Conservation (phyloP, 2,888 invertebrate species). For the Idaea dimidiata region DNA sequence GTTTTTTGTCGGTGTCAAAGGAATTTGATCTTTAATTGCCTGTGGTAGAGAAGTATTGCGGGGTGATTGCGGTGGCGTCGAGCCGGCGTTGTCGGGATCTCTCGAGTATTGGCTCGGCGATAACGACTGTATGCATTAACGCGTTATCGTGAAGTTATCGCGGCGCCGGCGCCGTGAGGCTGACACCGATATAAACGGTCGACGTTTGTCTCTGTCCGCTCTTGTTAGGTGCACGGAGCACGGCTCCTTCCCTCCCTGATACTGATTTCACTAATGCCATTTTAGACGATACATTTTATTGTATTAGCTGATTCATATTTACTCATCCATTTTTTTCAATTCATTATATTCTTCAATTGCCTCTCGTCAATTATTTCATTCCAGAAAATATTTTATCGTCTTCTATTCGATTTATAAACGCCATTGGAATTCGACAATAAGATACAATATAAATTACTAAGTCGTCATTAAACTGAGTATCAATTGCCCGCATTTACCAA, state of each 20-base stretch:
- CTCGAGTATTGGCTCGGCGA: slow-evolving; percentile 48
- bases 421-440: slow-evolving; percentile 17
- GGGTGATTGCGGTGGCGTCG: slow-evolving; percentile 22
- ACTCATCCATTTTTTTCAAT: slow-evolving; percentile 11
- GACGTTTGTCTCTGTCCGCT: slow-evolving; percentile 53
- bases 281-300: slow-evolving; percentile 16
- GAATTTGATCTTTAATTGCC: slow-evolving; percentile 47
- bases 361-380: slow-evolving; percentile 1
- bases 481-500: slow-evolving; percentile 24
- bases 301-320: neutral
- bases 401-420: slow-evolving; percentile 18
- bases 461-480: slow-evolving; percentile 24
- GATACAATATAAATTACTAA: slow-evolving; percentile 21
- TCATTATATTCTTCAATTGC: neutral
- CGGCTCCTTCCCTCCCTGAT: slow-evolving; percentile 28
- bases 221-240: slow-evolving; percentile 40
- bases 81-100: slow-evolving; percentile 45
- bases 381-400: slow-evolving; percentile 2
- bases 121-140: slow-evolving; percentile 73
- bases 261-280: slow-evolving; percentile 21
- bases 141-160: slow-evolving; percentile 70
- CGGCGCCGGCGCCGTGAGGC: slow-evolving; percentile 70
- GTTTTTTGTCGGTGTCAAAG: slow-evolving; percentile 25
- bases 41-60: slow-evolving; percentile 29
- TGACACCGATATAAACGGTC: slow-evolving; percentile 57